phyloP scores from a whole-genome alignment of 2,113 vertebrate species.

The Siniperca chuatsi region DNA sequence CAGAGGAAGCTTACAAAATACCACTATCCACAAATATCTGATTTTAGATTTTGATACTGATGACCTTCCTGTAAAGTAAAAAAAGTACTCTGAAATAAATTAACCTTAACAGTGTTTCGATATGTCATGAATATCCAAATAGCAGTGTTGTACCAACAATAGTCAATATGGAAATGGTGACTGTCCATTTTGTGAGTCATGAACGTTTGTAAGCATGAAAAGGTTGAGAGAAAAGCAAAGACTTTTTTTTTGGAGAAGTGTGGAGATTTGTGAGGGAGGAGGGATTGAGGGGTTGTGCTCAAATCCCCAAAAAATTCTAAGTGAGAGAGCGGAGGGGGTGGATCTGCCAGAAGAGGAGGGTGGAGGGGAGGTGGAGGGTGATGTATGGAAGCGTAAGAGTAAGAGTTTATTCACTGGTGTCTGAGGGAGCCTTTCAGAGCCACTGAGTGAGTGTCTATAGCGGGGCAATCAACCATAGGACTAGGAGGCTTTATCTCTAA shows the following conservation, averaged over 20 bases:
- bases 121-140: conserved; percentile 43
- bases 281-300: conserved; percentile 87
- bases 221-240: conserved; percentile 35
- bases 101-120: not conserved
- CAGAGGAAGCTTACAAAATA: not conserved
- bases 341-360: conserved; percentile 75
- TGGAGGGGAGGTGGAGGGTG: conserved; percentile 84
- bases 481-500: conserved; percentile 96
- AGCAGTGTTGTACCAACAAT: not conserved
- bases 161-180: conserved; percentile 49
- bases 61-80: not conserved
- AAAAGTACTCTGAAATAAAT: not conserved
- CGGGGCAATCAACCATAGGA: conserved; percentile 97
- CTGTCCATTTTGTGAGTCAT: conserved; percentile 50
- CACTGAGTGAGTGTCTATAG: conserved; percentile 95
- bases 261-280: conserved; percentile 49
- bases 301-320: conserved; percentile 96
- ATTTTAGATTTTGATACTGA: not conserved
- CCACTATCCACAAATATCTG: not conserved
- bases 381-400: conserved; percentile 95
- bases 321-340: conserved; percentile 67
- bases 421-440: conserved; percentile 94
- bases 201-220: conserved; percentile 63
- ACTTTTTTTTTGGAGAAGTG: conserved; percentile 44
- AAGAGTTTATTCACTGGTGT: conserved; percentile 97